Conservation (phyloP, 1,140 invertebrate species). For the Harpegnathos saltator region DNA sequence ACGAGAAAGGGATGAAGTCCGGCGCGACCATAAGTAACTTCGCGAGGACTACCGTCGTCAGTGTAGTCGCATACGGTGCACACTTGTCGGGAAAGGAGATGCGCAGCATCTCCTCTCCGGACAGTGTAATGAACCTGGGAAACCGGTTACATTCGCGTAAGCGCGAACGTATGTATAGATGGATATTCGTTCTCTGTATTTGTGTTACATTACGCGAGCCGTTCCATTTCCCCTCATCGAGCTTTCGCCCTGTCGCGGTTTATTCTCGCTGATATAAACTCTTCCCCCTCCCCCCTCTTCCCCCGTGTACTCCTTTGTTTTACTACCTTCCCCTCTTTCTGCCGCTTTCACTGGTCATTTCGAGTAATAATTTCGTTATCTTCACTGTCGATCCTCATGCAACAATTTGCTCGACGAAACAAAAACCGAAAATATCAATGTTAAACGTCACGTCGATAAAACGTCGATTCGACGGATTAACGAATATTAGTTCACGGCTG, state of each 20-base stretch:
- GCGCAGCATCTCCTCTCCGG: conserved; percentile 76
- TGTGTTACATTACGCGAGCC: conserved; percentile 75
- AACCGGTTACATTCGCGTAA: conserved; percentile 83
- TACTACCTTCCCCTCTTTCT: neutral
- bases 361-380: neutral
- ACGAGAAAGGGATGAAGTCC: conserved; percentile 78
- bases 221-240: conserved; percentile 66
- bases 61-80: conserved; percentile 75
- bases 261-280: conserved; percentile 49
- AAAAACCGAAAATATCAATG: neutral
- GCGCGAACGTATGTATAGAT: conserved; percentile 75
- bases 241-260: conserved; percentile 53
- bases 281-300: neutral
- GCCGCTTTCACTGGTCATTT: neutral
- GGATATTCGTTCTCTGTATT: conserved; percentile 78
- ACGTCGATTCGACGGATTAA: neutral
- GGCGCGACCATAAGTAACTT: conserved; percentile 70
- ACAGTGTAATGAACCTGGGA: conserved; percentile 85
- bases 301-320: neutral
- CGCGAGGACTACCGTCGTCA: conserved; percentile 64
- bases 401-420: neutral
- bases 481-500: neutral
- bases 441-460: conserved; percentile 1
- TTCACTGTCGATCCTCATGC: too few species aligned
- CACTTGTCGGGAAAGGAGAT: conserved; percentile 84